These are phyloP conservation scores for Genyomyrus donnyi DNA, from an alignment of 2,113 vertebrate species.

Conservation along the genomic window DNA sequence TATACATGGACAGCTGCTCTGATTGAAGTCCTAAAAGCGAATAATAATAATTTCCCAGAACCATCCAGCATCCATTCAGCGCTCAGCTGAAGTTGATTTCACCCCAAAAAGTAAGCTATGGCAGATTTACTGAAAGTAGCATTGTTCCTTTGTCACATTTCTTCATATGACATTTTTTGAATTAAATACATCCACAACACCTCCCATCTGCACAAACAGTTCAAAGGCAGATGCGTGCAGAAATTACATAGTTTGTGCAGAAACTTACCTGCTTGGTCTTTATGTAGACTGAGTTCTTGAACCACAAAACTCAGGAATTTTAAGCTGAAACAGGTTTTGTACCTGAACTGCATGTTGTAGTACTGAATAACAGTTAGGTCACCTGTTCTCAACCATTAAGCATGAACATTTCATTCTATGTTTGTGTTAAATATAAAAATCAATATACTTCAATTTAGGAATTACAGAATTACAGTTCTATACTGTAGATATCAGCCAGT, in stretches of 20 bases:
- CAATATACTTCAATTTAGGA: neutral
- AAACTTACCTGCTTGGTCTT: neutral
- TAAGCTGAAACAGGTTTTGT: neutral
- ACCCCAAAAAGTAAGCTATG: neutral
- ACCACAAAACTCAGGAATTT: neutral
- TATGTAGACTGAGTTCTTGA: neutral
- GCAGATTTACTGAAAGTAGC: neutral
- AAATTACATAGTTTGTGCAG: neutral
- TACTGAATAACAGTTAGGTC: neutral
- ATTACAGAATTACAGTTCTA: neutral
- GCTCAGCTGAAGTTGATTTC: neutral
- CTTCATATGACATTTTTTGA: neutral
- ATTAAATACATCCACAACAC: neutral
- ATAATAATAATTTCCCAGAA: slow-evolving; percentile 3
- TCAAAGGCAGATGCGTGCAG: neutral
- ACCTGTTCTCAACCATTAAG: neutral
- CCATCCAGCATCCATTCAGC: neutral
- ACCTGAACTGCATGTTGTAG: neutral
- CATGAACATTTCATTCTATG: neutral
- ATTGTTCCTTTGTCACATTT: neutral
- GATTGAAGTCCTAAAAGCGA: neutral
- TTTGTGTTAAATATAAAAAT: neutral
- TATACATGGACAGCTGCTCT: neutral
- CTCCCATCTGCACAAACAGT: neutral
- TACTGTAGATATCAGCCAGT: neutral